A percentile compares a stretch with the other conserved stretches of the same genome.
phyloP scores from a whole-genome alignment of 2,113 vertebrate genomes.

The Tonatia bakeri region DNA sequence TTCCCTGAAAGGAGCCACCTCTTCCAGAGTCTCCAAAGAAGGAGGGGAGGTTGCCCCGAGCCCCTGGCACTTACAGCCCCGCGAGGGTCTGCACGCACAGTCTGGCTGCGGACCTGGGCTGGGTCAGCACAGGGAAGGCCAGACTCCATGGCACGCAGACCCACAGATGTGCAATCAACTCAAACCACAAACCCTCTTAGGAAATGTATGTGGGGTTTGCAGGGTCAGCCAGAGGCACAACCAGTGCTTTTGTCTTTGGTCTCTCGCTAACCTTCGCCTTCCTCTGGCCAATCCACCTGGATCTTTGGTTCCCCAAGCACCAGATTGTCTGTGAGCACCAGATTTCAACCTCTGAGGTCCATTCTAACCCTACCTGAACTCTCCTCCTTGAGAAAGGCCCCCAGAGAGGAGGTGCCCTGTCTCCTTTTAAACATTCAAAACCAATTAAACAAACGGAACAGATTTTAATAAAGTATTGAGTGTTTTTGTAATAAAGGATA shows the following conservation, averaged over 20 bases:
- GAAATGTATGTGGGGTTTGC: neutral
- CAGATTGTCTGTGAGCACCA: neutral
- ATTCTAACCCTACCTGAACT: neutral
- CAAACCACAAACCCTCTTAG: neutral
- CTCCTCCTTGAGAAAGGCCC: neutral
- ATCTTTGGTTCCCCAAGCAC: neutral
- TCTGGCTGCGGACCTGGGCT: neutral
- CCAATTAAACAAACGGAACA: neutral
- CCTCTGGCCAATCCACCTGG: neutral
- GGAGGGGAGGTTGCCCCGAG: neutral
- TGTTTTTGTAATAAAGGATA: neutral
- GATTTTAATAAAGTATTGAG: neutral
- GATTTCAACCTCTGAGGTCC: neutral
- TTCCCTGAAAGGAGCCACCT: neutral
- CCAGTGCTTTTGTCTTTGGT: neutral
- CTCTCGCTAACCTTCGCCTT: neutral
- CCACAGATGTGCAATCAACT: neutral
- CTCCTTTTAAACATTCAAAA: neutral
- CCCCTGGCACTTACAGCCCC: neutral
- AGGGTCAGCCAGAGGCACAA: neutral
- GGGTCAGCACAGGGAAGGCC: neutral
- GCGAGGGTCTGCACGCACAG: neutral
- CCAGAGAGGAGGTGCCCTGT: neutral
- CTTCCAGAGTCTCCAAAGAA: neutral
- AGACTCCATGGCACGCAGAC: neutral